Percentiles rank a stretch among this genome's conserved stretches.
Evolutionary conservation across 1,140 invertebrate genomes (phyloP).

Genomic region (Psilanteris sp.): DNA sequence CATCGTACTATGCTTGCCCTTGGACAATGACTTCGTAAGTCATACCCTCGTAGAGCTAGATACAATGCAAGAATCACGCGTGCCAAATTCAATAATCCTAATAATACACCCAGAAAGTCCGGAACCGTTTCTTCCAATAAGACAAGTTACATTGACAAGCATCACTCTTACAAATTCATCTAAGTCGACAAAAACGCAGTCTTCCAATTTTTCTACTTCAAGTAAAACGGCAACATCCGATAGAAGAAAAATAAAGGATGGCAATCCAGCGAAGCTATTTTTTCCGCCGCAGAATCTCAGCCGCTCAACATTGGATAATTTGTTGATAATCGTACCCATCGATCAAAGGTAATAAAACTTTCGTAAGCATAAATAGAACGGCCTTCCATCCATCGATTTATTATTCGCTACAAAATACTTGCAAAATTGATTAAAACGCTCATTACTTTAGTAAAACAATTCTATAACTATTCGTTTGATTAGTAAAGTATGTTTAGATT

Average conservation of each 20-base stretch:
- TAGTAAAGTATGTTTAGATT: too few relatives aligned
- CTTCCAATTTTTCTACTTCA: conserved; percentile 69
- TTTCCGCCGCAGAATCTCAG: conserved; percentile 67
- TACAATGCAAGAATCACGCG: conserved; percentile 64
- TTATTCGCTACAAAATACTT: too few relatives aligned
- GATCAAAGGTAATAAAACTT: conserved; percentile 72
- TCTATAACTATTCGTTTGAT: too few relatives aligned
- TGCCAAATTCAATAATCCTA: conserved; percentile 69
- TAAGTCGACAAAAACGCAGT: conserved; percentile 51
- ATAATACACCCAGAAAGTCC: conserved; percentile 72
- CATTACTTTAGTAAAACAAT: too few relatives aligned
- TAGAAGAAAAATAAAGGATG: not conserved
- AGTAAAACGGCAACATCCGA: conserved; percentile 40
- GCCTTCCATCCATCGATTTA: conserved; percentile 41
- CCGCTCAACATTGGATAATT: conserved; percentile 67
- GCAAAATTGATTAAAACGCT: too few relatives aligned
- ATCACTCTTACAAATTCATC: conserved; percentile 23
- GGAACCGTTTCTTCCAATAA: conserved; percentile 69
- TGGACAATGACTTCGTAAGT: conserved; percentile 71
- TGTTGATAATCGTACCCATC: conserved; percentile 73
- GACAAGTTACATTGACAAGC: conserved; percentile 36
- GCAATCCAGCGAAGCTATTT: conserved; percentile 43
- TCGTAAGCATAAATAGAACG: conserved; percentile 62
- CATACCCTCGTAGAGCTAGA: conserved; percentile 73
- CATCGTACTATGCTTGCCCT: conserved; percentile 76